These are phyloP conservation scores for Nomia melanderi DNA, from an alignment of 1,140 invertebrate species.

Conservation along the genomic window DNA sequence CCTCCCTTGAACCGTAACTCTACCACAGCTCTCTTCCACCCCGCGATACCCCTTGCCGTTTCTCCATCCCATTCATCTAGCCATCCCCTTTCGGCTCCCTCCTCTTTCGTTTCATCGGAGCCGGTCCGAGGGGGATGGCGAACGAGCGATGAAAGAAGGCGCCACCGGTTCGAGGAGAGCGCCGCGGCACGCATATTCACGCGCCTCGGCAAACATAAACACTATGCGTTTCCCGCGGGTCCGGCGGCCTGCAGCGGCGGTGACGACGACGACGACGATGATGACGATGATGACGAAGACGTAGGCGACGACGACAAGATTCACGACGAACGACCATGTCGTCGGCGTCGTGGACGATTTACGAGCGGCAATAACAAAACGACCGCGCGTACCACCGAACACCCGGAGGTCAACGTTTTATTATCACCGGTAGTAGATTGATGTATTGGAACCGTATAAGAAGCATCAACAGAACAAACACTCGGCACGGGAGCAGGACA, in stretches of 20 bases:
- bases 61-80: slow-evolving; percentile 54
- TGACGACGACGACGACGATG: not conserved
- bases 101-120: slow-evolving; percentile 20
- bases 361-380: slow-evolving; percentile 1
- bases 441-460: slow-evolving; percentile 21
- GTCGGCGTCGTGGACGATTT: not conserved
- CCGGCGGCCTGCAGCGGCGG: too few species aligned
- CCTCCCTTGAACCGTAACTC: not conserved
- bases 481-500: slow-evolving; percentile 54
- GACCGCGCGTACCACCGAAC: slow-evolving; percentile 1
- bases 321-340: not conserved
- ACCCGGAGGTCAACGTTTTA: not conserved
- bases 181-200: slow-evolving; percentile 61
- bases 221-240: slow-evolving; percentile 49
- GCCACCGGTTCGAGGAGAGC: slow-evolving; percentile 63
- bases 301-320: not conserved
- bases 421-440: not conserved
- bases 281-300: not conserved
- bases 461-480: slow-evolving; percentile 53
- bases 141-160: slow-evolving; percentile 60
- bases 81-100: slow-evolving; percentile 39
- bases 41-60: not conserved
- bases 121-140: slow-evolving; percentile 26
- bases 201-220: slow-evolving; percentile 64
- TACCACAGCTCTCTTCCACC: not conserved